A percentile compares a stretch with the other conserved stretches of the same genome.
These are phyloP conservation scores for Dermatemys mawii DNA, from an alignment of 2,113 vertebrate species.

Conservation along the genomic window DNA sequence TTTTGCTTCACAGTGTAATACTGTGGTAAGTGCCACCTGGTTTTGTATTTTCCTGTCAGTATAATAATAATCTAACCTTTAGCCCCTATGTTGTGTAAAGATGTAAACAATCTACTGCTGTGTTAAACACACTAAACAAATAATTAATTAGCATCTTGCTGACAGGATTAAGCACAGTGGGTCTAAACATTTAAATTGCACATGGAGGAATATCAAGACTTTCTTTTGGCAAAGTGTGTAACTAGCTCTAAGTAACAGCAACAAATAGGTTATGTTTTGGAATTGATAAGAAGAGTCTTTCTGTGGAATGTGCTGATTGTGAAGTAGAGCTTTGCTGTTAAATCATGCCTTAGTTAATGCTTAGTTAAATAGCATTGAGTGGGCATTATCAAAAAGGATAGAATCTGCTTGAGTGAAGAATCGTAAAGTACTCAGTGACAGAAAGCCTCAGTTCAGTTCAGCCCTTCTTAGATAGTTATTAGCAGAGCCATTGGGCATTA, in stretches of 20 bases:
- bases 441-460: too few relatives aligned
- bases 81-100: not conserved
- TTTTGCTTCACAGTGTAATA: constrained; percentile 9
- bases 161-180: not conserved
- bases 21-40: constrained; percentile 16
- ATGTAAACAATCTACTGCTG: not conserved
- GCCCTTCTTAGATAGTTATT: too few relatives aligned
- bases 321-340: not conserved
- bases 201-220: not conserved
- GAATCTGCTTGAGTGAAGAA: too few relatives aligned
- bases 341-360: not conserved
- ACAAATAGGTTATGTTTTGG: not conserved
- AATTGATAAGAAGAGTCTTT: not conserved
- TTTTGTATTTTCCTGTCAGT: constrained; percentile 16
- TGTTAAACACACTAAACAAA: constrained; percentile 14
- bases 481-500: too few relatives aligned
- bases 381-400: not conserved
- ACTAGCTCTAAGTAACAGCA: not conserved
- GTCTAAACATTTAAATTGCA: not conserved
- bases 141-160: not conserved
- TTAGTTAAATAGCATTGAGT: not conserved
- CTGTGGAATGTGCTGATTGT: not conserved
- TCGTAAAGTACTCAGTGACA: too few relatives aligned
- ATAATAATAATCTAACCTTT: not conserved
- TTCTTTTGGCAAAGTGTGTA: not conserved